Conservation (phyloP, 23 tunicate species). For the Ascidia mentula region DNA sequence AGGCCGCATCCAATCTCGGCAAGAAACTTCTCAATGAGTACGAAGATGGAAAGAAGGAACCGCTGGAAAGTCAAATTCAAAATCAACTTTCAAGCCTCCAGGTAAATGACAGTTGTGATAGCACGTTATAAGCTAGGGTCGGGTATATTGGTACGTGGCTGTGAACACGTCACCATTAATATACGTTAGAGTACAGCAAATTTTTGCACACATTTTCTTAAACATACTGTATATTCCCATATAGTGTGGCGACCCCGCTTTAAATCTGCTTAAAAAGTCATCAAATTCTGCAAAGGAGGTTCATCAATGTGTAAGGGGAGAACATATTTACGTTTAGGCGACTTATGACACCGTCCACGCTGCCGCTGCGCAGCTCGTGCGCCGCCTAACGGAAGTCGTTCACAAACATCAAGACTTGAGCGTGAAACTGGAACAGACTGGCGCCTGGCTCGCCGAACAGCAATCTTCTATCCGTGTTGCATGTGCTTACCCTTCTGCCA, state of each 20-base stretch:
- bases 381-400: constrained; percentile 40
- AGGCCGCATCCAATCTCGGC: constrained; percentile 24
- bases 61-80: constrained; percentile 43
- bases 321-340: constrained; percentile 33
- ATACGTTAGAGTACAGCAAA: background rate
- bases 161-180: too few species aligned
- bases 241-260: too few species aligned
- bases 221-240: too few species aligned
- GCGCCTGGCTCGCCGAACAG: constrained; percentile 70
- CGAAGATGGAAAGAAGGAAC: constrained; percentile 42
- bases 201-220: background rate
- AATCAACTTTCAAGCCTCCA: constrained; percentile 53
- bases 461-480: constrained; percentile 35
- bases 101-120: constrained; percentile 2
- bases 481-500: constrained; percentile 38
- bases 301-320: background rate
- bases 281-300: too few species aligned
- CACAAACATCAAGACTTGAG: constrained; percentile 56
- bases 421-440: constrained; percentile 50
- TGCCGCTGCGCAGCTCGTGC: constrained; percentile 58
- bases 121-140: background rate
- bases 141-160: too few species aligned
- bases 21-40: constrained; percentile 43
- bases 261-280: too few species aligned
- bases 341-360: constrained; percentile 69